A percentile compares a stretch with the other conserved stretches of the same genome.
phyloP scores from a whole-genome alignment of 1,140 invertebrate genomes.

The Pantala flavescens region DNA sequence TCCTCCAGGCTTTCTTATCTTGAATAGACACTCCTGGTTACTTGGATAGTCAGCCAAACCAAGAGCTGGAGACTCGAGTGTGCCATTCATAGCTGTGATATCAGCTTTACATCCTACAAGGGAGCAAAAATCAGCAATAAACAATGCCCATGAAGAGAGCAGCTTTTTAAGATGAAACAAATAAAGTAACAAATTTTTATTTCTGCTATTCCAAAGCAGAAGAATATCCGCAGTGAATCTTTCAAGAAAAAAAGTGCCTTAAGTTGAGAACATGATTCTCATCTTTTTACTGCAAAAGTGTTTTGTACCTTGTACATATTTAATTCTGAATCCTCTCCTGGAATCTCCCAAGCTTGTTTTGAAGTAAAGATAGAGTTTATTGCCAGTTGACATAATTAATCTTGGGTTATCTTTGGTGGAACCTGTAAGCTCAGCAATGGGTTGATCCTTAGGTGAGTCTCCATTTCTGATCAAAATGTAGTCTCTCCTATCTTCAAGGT shows the following conservation, averaged over 20 bases:
- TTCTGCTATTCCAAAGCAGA: too few relatives aligned
- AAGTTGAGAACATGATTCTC: too few relatives aligned
- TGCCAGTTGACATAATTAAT: constrained; percentile 83
- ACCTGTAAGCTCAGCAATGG: constrained; percentile 74
- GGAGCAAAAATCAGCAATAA: constrained; percentile 1
- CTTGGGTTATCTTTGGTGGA: constrained; percentile 61
- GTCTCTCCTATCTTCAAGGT: constrained; percentile 74
- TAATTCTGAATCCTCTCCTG: constrained; percentile 80
- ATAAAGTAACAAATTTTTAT: too few relatives aligned
- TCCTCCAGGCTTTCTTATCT: constrained; percentile 70
- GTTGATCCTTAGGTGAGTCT: constrained; percentile 67
- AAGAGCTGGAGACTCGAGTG: constrained; percentile 77
- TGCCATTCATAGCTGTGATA: constrained; percentile 68
- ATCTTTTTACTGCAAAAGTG: too few relatives aligned
- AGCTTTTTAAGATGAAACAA: too few relatives aligned
- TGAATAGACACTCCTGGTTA: constrained; percentile 84
- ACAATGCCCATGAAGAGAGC: neutral
- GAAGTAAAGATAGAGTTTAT: constrained; percentile 82
- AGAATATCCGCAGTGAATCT: too few relatives aligned
- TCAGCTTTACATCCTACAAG: constrained; percentile 59
- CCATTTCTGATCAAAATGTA: constrained; percentile 85
- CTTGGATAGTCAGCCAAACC: constrained; percentile 74
- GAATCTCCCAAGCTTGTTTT: constrained; percentile 81
- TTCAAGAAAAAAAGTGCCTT: too few relatives aligned
- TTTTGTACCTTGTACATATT: constrained; percentile 62